phyloP scores from a whole-genome alignment of 2,797 vertebrate genomes.

The Takifugu ocellatus region DNA sequence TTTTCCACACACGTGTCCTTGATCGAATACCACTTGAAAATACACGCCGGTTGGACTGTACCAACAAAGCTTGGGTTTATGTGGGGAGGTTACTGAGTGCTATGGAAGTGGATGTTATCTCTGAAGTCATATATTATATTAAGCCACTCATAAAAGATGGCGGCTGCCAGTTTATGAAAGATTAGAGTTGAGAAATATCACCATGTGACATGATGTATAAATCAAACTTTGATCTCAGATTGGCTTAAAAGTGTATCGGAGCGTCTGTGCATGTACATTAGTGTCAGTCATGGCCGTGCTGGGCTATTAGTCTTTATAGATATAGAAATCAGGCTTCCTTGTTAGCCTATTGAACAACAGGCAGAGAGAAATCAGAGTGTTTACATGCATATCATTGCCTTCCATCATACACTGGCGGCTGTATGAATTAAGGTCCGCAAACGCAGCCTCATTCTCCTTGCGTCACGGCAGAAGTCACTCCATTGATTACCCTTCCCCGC shows the following conservation, averaged over 20 bases:
- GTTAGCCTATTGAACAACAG: conserved; percentile 57
- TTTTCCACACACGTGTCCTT: conserved; percentile 41
- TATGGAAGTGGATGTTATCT: conserved; percentile 27
- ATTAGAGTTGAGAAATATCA: conserved; percentile 26
- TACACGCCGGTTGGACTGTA: conserved; percentile 6
- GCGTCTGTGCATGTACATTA: conserved; percentile 8
- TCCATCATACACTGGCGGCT: conserved; percentile 74
- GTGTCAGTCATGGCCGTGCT: conserved; percentile 16
- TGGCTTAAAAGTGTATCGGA: conserved; percentile 15
- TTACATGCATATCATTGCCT: conserved; percentile 77
- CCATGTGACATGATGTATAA: conserved; percentile 15
- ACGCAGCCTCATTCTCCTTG: conserved; percentile 70
- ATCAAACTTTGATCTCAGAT: conserved; percentile 43
- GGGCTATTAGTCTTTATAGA: conserved; percentile 35
- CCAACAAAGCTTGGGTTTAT: background rate
- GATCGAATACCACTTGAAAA: conserved; percentile 30
- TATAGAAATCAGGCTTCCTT: conserved; percentile 54
- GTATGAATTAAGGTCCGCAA: conserved; percentile 72
- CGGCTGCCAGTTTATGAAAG: conserved; percentile 14
- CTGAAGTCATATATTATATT: conserved; percentile 29
- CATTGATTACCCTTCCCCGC: conserved; percentile 95
- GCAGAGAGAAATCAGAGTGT: conserved; percentile 63
- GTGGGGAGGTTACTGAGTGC: background rate
- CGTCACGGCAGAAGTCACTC: conserved; percentile 79
- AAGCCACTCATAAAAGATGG: conserved; percentile 29